Base-by-base conservation (phyloP, 2,113 vertebrate genomes). In the Odocoileus virginianus region DNA sequence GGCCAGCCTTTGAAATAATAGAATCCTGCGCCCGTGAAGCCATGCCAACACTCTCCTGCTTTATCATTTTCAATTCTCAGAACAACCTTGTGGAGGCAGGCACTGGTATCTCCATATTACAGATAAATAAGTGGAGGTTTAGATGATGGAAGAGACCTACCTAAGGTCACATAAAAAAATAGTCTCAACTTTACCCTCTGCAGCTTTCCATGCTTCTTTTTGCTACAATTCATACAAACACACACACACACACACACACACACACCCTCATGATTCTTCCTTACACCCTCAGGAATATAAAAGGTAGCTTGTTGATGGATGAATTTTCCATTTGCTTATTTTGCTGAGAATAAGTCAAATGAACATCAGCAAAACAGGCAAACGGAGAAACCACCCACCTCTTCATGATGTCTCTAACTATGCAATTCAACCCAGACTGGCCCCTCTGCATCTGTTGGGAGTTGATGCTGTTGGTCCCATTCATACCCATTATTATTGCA, bases 301-400 rank as follows among this genome's bases (percentile, higher is more conserved):
- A 97, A 95, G 25, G 54, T 57, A 96, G 47, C 40, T 79, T 95
- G 64, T 74, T 33, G 81, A 84, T 92, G 67, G 76, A 90, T 97
- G 64, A 79, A 93, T 94, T 98, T 97, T 94, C 87, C 67, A 76
- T 94, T 94, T 97, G 85, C 8, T 97, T 98, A 91, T 93, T 95
- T 97, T 94, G 74, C 88, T 97, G 92, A 98, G 88, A 95, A 97
- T 93, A 52, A 94, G 36, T 89, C 82, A 95, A 93, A 95, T 79
- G 61, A 74, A 94, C 40, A 94, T 92, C 71, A 95, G 89, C 78
- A 96, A 96, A 97, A 81, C 67, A 88, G 87, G 45, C 76, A 97
- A 97, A 97, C 0, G 47, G 96, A 94, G 58, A 94, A 94, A 91
- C 33, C 21, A 2, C 86, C 27, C 58, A 57, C 82, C 67, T 94